A percentile compares a stretch with the other conserved stretches of the same genome.
These are phyloP conservation scores for Nesometra sesokonis DNA, from an alignment of 35 echinoderm and acorn worm species.

Conservation along the genomic window DNA sequence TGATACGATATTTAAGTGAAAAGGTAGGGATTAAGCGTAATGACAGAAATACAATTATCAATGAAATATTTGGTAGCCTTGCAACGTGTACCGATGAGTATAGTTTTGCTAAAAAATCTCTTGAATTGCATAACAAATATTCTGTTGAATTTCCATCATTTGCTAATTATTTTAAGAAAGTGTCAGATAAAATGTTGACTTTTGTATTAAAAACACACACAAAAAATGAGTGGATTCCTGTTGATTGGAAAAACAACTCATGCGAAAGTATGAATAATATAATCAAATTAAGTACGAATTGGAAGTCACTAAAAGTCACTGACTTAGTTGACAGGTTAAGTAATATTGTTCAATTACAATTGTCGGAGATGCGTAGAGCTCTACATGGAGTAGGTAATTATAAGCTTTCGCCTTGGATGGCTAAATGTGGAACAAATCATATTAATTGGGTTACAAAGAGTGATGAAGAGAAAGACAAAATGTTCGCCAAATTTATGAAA, in stretches of 20 bases:
- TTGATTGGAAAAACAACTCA: conserved; percentile 10
- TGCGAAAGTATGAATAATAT: conserved; percentile 18
- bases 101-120: background rate
- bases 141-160: background rate
- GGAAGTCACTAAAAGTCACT: background rate
- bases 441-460: too few species aligned
- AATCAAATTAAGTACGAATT: background rate
- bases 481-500: too few species aligned
- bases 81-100: too few species aligned
- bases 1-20: background rate
- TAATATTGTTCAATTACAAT: background rate
- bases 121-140: conserved; percentile 11
- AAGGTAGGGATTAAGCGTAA: background rate
- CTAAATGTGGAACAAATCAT: background rate
- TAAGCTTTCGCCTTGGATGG: background rate
- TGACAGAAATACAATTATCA: too few species aligned
- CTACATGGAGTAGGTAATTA: background rate
- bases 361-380: background rate
- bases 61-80: too few species aligned
- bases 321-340: background rate
- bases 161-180: conserved; percentile 7
- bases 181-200: background rate
- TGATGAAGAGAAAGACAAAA: too few species aligned
- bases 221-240: background rate
- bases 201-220: background rate